A percentile compares a stretch with the other conserved stretches of the same genome.
Evolutionary conservation across 64 coral and sea anemone genomes (phyloP).

Genomic region (Acropora yongei): DNA sequence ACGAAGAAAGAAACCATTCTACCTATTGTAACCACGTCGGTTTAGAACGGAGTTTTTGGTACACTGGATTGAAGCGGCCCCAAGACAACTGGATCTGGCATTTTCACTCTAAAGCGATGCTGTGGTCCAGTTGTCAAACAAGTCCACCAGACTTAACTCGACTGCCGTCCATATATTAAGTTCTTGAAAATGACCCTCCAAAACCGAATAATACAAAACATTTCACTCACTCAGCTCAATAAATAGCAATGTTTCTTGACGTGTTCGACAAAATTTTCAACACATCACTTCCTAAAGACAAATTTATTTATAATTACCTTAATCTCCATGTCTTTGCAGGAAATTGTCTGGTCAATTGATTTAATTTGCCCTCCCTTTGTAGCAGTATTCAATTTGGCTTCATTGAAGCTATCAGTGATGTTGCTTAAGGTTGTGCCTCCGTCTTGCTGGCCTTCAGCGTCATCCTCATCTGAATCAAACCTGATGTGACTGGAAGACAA

Average conservation of each 20-base stretch:
- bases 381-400: not conserved
- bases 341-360: not conserved
- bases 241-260: not conserved
- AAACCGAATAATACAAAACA: too few species aligned
- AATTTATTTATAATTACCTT: not conserved
- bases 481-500: not conserved
- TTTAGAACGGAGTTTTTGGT: too few species aligned
- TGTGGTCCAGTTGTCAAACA: too few species aligned
- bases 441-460: not conserved
- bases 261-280: not conserved
- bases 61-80: too few species aligned
- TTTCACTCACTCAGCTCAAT: too few species aligned
- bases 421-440: not conserved
- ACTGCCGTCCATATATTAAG: too few species aligned
- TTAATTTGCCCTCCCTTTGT: not conserved
- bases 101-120: too few species aligned
- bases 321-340: not conserved
- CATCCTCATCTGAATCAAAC: slow-evolving; percentile 50
- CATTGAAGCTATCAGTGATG: not conserved
- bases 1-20: too few species aligned
- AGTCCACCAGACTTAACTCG: too few species aligned
- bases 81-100: too few species aligned
- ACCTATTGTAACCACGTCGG: too few species aligned
- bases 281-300: not conserved
- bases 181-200: too few species aligned